Percentiles rank a stretch among this genome's conserved stretches.
These are phyloP conservation scores for Cerastoderma edule DNA, from an alignment of 2,888 invertebrate species.

Conservation along the genomic window DNA sequence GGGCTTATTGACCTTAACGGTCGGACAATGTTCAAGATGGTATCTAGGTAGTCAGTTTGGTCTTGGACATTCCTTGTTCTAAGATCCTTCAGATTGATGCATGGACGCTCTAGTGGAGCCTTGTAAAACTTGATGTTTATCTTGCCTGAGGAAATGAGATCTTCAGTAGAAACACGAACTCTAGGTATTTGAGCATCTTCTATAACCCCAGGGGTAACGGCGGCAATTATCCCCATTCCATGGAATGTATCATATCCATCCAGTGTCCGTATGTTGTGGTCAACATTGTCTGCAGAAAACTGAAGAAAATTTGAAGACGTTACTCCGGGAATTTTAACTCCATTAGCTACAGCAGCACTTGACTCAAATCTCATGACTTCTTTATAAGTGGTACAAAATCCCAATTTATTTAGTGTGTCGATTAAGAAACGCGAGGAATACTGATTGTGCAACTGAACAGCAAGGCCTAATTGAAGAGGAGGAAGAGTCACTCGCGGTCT, in stretches of 20 bases:
- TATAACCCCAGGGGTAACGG: conserved; percentile 31
- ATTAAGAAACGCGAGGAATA: conserved; percentile 64
- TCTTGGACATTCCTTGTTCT: not conserved
- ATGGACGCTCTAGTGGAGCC: not conserved
- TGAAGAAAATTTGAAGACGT: conserved; percentile 53
- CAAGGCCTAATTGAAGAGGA: conserved; percentile 65
- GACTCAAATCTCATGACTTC: conserved; percentile 34
- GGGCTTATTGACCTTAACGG: conserved; percentile 22
- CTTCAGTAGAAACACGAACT: conserved; percentile 2
- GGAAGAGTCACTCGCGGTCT: conserved; percentile 57
- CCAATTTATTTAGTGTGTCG: conserved; percentile 60
- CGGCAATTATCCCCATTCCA: conserved; percentile 56
- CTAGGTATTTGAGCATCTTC: conserved; percentile 27
- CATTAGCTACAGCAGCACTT: conserved; percentile 13
- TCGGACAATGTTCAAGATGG: conserved; percentile 37
- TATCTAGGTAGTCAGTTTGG: conserved; percentile 16
- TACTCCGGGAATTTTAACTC: conserved; percentile 13
- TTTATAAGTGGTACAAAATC: conserved; percentile 58
- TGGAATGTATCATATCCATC: conserved; percentile 64
- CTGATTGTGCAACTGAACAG: conserved; percentile 64
- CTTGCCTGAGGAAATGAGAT: conserved; percentile 19
- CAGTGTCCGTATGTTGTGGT: conserved; percentile 67
- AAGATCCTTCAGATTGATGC: not conserved
- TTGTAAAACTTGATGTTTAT: conserved; percentile 31
- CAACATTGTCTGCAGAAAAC: conserved; percentile 71